Evolutionary conservation across 2,888 invertebrate species (phyloP), one percentile per base, ranked within the genome.

Genomic region (Perithous albicinctus): DNA sequence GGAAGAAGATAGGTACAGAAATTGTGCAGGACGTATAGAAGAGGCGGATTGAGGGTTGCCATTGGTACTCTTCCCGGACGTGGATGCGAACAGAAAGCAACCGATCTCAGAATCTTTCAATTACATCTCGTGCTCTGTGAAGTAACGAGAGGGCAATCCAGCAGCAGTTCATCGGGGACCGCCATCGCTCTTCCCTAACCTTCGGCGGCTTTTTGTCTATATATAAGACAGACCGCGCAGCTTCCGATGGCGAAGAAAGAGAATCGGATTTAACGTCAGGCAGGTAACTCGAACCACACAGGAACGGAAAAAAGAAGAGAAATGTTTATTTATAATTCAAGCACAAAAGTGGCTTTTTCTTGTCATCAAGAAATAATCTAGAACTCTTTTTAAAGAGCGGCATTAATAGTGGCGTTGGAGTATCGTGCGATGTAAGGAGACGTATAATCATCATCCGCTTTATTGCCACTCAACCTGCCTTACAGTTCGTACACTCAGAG

Each of bases 41-140:
- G 54, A 12, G 56, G 12, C 12, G 70, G 12, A 35, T 51, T 41
- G 56, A 51, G 51, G 70, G 63, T 67, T 73, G 72, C 35, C 67
- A 81, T 69, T 46, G 67, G 73, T 73, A 38, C 35, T 32, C 20
- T 18, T 18, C 18, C n/a, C 38, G 72, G 46, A 66, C 61, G 51
- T 35, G 63, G 77, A 81, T 73, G 77, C 67, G 77, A 66, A 81
- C 73, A 38, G 73, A 67, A 76, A 77, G 59, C 77, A 63, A 78
- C 54, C 69, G 73, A 78, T 81, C 77, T 73, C 69, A 61, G 43
- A 81, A 81, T 81, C 78, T 81, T 81, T 81, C 81, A 81, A 81
- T 81, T 81, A 81, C 51, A 81, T 81, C 81, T 77, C 54, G 80
- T 73, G 73, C 67, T 69, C 78, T 63, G 69, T 38, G 67, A 69